These are phyloP conservation scores for Clarias laeviceps DNA, from an alignment of 2,797 vertebrate genomes.

Conservation along the genomic window DNA sequence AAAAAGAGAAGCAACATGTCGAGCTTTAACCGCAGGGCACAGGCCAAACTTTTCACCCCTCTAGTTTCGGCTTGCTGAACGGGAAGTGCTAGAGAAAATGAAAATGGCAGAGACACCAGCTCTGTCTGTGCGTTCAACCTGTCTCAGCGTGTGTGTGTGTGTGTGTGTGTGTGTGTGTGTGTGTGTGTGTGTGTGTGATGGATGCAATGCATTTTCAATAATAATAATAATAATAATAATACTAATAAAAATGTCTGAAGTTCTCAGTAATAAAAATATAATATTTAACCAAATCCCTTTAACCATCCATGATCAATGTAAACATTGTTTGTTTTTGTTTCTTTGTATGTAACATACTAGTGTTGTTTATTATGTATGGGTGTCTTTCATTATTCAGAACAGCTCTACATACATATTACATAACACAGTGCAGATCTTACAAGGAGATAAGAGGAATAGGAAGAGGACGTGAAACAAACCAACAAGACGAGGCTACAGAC, in stretches of 20 bases:
- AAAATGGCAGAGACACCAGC: constrained; percentile 25
- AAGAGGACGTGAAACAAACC: neutral
- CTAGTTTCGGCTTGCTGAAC: constrained; percentile 34
- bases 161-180: neutral
- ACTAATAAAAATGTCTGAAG: neutral
- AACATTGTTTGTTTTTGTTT: neutral
- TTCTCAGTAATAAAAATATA: neutral
- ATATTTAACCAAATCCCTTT: neutral
- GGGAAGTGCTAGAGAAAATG: constrained; percentile 58
- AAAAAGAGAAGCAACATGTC: constrained; percentile 70
- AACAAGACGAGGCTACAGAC: neutral
- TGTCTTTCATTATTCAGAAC: neutral
- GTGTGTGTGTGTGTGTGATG: neutral
- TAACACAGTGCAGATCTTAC: neutral
- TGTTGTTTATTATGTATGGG: neutral
- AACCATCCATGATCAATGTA: neutral
- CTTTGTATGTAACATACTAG: neutral
- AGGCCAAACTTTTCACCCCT: constrained; percentile 76
- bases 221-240: neutral
- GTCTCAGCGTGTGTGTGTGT: neutral
- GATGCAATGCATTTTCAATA: neutral
- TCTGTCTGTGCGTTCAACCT: neutral
- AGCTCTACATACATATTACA: neutral
- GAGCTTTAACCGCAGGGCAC: constrained; percentile 70
- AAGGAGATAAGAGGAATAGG: neutral